Base-by-base conservation (phyloP, 2,888 invertebrate genomes). In the Arenicola marina region DNA sequence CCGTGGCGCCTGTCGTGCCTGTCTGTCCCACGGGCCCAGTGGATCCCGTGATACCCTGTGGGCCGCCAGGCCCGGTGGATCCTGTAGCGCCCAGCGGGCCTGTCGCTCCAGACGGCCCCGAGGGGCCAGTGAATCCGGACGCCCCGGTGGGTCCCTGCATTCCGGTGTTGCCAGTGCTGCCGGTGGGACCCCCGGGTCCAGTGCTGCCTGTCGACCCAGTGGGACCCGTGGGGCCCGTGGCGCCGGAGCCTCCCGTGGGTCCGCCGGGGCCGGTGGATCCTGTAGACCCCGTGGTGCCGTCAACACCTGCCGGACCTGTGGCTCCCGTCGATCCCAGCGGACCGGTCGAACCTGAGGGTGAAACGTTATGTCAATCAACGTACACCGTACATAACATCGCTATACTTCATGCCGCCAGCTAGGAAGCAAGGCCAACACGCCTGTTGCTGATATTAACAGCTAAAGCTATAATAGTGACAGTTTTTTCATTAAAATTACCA, bases 1-100 rank as follows among this genome's bases (percentile, higher is more conserved):
- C 68, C 18, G 56, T 44, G 1, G 4, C 2, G 4, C 69, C 69
- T 31, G 54, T 45, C 1, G 54, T 7, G 26, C 68, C 69, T 57
- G 56, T 44, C 18, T 21, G 44, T 26, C 69, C 62, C 2, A 34
- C 43, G 1, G 29, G 24, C 31, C 67, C 64, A 11, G 29, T 33
- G 7, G 15, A 4, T 28, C 68, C 68, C 29, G 60, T 51, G 18
- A 2, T 2, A 28, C 62, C 62, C 28, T 26, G 45, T 43, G 24
- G n/a, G 15, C 62, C 62, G 26, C 4, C 18, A 3, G 46, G 28
- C 28, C 62, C 62, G 29, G 62, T 53, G 15, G 1, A 0, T 21
- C 62, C 62, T 26, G 51, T 28, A 21, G 43, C 18, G n/a, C 62
- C 62, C 7, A 46, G 44, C 4, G 15, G 26, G 4, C 59, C 59